phyloP scores from a whole-genome alignment of 2,113 vertebrate species.

The Seriola aureovittata region DNA sequence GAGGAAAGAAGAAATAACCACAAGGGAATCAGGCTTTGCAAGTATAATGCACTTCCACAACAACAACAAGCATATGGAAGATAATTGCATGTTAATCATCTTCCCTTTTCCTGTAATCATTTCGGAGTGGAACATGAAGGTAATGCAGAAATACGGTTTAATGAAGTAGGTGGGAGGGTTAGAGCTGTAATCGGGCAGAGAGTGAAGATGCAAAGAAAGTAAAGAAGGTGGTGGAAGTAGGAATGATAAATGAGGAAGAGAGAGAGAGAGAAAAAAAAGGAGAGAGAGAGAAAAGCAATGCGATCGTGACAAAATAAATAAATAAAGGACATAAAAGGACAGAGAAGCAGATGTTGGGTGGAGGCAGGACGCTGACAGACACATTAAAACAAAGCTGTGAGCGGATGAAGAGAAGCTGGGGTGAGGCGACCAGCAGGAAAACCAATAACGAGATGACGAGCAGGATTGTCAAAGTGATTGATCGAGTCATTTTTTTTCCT shows the following conservation, averaged over 20 bases:
- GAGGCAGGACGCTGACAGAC: neutral
- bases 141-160: conserved; percentile 1
- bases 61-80: neutral
- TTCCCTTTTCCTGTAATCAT: conserved; percentile 15
- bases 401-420: conserved; percentile 13
- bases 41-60: neutral
- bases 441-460: conserved; percentile 42
- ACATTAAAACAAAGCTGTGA: conserved; percentile 22
- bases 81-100: conserved; percentile 39
- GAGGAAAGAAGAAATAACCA: neutral
- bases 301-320: neutral
- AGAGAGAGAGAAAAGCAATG: neutral
- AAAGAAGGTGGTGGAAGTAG: neutral
- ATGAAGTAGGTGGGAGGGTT: neutral
- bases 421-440: conserved; percentile 15
- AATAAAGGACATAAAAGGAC: neutral
- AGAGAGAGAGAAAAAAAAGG: neutral
- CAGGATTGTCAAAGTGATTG: conserved; percentile 23
- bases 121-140: conserved; percentile 7
- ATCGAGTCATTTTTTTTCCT: conserved; percentile 13
- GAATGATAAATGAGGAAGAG: neutral
- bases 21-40: conserved; percentile 5
- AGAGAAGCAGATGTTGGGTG: neutral
- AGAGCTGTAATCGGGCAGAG: neutral
- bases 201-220: neutral